Evolutionary conservation across 2,888 invertebrate genomes (phyloP).

Genomic region (Spilosoma lubricipeda): DNA sequence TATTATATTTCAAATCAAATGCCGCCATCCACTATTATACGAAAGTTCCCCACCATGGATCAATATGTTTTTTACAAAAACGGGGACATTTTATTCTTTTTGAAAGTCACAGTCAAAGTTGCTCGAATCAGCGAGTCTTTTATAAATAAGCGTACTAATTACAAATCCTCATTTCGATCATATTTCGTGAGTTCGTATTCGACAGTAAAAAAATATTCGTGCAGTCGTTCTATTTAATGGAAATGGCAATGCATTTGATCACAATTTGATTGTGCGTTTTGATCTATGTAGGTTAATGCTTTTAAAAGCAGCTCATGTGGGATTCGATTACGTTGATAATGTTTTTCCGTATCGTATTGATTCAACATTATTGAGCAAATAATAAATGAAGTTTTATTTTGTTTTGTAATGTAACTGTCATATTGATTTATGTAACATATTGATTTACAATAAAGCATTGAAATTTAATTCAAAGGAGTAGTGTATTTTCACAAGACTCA

Average conservation of each 20-base stretch:
- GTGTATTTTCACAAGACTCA: no score
- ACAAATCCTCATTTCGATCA: background rate
- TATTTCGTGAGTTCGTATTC: slow-evolving; percentile 8
- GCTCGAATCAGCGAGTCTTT: no score
- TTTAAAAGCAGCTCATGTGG: slow-evolving; percentile 46
- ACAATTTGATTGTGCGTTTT: slow-evolving; percentile 31
- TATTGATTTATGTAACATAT: background rate
- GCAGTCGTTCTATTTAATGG: slow-evolving; percentile 35
- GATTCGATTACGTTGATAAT: slow-evolving; percentile 43
- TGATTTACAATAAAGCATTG: background rate
- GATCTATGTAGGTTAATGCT: slow-evolving; percentile 51
- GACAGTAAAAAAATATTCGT: background rate
- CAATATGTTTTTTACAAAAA: no score
- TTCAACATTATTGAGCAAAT: slow-evolving; percentile 8
- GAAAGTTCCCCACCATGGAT: no score
- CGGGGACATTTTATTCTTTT: no score
- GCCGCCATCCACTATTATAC: no score
- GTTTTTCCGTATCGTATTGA: slow-evolving; percentile 12
- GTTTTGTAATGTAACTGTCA: background rate
- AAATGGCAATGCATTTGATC: slow-evolving; percentile 45
- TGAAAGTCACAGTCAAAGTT: no score
- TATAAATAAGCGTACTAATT: no score
- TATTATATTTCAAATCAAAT: no score
- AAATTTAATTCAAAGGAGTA: background rate
- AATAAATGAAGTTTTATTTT: slow-evolving; percentile 3